Evolutionary conservation across 2,888 invertebrate species (phyloP).

Genomic region (Athrips mouffetella): DNA sequence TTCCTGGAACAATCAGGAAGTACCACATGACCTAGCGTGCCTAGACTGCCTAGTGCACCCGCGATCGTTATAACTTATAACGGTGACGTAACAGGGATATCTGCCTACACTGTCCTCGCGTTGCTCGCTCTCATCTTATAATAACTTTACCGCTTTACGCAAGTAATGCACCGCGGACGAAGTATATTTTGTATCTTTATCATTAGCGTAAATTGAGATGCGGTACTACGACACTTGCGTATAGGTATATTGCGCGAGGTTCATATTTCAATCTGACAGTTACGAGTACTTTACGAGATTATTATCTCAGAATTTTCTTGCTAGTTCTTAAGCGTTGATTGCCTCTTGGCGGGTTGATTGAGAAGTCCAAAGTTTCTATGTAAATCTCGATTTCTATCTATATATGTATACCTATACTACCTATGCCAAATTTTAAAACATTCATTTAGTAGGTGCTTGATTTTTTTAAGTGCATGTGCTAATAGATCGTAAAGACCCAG

Average conservation of each 20-base stretch:
- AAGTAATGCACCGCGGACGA: constrained; percentile 27
- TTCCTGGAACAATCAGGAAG: constrained; percentile 54
- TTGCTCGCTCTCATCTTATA: no score
- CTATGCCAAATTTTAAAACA: background rate
- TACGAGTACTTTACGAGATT: no score
- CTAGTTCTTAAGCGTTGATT: background rate
- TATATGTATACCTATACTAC: no score
- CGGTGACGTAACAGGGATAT: constrained; percentile 36
- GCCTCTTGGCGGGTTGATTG: no score
- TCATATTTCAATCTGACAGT: constrained; percentile 10
- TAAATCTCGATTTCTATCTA: background rate
- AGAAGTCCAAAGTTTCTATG: background rate
- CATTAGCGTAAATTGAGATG: constrained; percentile 25
- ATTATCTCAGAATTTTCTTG: background rate
- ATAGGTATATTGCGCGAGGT: constrained; percentile 18
- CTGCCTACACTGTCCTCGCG: constrained; percentile 28
- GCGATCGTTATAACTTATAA: constrained; percentile 52
- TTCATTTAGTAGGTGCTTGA: no score
- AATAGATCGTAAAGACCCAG: constrained; percentile 16
- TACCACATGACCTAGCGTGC: constrained; percentile 42
- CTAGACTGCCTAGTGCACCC: constrained; percentile 35
- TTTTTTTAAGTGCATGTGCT: constrained; percentile 10
- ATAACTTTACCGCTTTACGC: constrained; percentile 27
- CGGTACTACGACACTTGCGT: constrained; percentile 5
- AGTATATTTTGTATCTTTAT: constrained; percentile 25